phyloP scores from a whole-genome alignment of 2,797 vertebrate genomes.

The Coreius guichenoti region DNA sequence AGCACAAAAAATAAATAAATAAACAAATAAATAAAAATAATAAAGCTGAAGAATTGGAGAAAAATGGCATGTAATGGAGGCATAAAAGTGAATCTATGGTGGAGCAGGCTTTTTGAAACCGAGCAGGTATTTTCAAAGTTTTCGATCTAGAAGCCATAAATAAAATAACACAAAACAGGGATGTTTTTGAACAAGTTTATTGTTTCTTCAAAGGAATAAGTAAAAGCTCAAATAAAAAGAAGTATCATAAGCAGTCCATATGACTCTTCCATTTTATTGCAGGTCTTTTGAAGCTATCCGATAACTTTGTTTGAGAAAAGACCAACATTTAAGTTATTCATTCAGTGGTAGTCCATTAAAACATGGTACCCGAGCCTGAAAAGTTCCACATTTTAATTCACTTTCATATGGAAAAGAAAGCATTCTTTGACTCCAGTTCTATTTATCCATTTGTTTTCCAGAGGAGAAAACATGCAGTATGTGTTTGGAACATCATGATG shows the following conservation, averaged over 20 bases:
- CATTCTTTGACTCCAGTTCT: not conserved
- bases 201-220: not conserved
- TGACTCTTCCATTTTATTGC: not conserved
- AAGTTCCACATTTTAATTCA: not conserved
- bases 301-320: not conserved
- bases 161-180: not conserved
- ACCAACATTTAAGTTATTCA: not conserved
- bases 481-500: not conserved
- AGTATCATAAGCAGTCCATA: not conserved
- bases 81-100: conserved; percentile 9
- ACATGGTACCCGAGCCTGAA: not conserved
- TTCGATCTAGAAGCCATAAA: not conserved
- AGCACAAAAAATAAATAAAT: not conserved
- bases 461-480: not conserved
- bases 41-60: not conserved
- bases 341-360: not conserved
- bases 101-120: not conserved
- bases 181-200: not conserved
- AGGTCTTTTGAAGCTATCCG: not conserved
- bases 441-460: not conserved
- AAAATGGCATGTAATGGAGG: not conserved
- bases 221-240: not conserved
- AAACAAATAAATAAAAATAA: not conserved
- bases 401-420: not conserved
- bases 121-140: not conserved